Conservation (phyloP, 1,140 invertebrate species). For the Asobara japonica region DNA sequence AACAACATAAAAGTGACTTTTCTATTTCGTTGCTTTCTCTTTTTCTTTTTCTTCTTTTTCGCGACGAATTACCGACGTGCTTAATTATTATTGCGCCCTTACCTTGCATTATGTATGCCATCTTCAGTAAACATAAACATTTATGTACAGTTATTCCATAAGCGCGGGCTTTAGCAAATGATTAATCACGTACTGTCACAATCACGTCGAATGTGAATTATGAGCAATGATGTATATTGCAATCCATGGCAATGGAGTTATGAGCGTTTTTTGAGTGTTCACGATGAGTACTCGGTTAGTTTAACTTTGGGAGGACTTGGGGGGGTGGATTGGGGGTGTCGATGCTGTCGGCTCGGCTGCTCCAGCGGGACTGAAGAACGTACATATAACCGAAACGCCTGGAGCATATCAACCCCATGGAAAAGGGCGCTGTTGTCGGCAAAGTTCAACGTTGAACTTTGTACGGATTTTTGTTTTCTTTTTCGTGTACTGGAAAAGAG, state of each 20-base stretch:
- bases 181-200: background rate
- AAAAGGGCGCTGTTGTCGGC: slow-evolving; percentile 12
- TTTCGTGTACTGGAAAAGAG: background rate
- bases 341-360: background rate
- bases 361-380: background rate
- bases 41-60: too few relatives aligned
- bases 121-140: background rate
- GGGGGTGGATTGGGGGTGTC: background rate
- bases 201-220: background rate
- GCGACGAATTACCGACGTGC: too few relatives aligned
- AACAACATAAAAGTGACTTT: background rate
- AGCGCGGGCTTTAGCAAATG: too few relatives aligned
- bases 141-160: too few relatives aligned
- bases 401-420: background rate
- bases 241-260: background rate
- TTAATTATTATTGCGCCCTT: background rate
- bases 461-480: background rate
- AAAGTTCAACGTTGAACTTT: slow-evolving; percentile 1
- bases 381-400: background rate
- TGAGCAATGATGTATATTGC: background rate
- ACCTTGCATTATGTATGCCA: slow-evolving; percentile 20
- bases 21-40: too few relatives aligned
- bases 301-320: background rate
- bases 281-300: background rate
- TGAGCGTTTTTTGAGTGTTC: too few relatives aligned